These are phyloP conservation scores for Margaritifera margaritifera DNA, from an alignment of 2,888 invertebrate genomes.

Conservation along the genomic window DNA sequence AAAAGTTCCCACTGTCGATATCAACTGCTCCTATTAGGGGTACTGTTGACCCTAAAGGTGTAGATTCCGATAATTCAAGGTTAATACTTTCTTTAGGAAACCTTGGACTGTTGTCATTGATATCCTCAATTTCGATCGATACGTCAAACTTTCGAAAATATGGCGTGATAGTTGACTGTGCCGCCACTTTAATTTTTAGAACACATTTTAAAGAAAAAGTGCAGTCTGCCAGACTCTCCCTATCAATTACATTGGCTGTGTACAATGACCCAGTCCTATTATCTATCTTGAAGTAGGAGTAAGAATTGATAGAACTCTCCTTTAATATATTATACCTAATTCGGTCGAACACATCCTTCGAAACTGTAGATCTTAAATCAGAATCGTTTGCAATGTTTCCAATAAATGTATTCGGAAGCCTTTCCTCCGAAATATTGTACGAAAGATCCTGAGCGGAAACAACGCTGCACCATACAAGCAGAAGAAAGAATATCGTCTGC, in stretches of 20 bases:
- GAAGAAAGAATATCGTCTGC: not conserved
- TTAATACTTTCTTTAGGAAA: constrained; percentile 46
- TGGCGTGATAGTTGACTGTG: constrained; percentile 47
- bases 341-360: constrained; percentile 40
- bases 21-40: constrained; percentile 51
- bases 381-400: constrained; percentile 49
- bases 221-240: constrained; percentile 45
- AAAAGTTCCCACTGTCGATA: constrained; percentile 43
- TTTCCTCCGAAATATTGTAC: constrained; percentile 40
- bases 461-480: not conserved
- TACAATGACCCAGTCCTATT: constrained; percentile 37
- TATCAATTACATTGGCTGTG: constrained; percentile 34
- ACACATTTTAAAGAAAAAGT: constrained; percentile 40
- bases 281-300: constrained; percentile 52
- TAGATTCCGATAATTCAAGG: constrained; percentile 50
- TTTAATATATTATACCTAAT: constrained; percentile 30
- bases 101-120: constrained; percentile 57
- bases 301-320: constrained; percentile 17
- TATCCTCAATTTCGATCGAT: constrained; percentile 47
- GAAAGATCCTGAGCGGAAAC: constrained; percentile 13
- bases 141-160: constrained; percentile 56
- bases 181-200: constrained; percentile 50
- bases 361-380: constrained; percentile 39
- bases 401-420: constrained; percentile 29
- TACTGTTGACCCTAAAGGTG: constrained; percentile 38